phyloP scores from a whole-genome alignment of 2,888 invertebrate species.

The Teleogryllus oceanicus region DNA sequence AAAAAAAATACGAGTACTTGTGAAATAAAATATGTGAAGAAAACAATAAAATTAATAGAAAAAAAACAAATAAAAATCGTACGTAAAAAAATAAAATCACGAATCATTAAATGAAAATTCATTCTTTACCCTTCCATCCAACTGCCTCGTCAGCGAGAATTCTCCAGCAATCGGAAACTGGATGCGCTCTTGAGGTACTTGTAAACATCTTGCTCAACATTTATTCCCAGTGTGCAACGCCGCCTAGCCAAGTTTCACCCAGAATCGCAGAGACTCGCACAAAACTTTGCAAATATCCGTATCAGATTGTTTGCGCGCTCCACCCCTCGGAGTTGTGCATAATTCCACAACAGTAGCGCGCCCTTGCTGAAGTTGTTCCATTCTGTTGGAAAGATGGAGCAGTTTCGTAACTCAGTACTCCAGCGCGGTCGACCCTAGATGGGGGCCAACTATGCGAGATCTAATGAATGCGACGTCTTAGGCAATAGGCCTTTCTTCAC shows the following conservation, averaged over 20 bases:
- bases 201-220: slow-evolving; percentile 18
- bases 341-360: background rate
- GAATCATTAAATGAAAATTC: too few relatives aligned
- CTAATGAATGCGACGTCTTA: too few relatives aligned
- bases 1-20: too few relatives aligned
- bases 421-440: too few relatives aligned
- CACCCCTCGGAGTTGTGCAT: background rate
- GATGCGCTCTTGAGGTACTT: background rate
- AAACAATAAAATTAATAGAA: too few relatives aligned
- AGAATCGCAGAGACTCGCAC: slow-evolving; percentile 10
- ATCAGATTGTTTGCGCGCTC: background rate
- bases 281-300: slow-evolving; percentile 18
- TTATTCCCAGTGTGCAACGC: background rate
- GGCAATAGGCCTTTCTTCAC: too few relatives aligned
- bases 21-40: too few relatives aligned
- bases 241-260: background rate
- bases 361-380: background rate
- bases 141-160: too few relatives aligned
- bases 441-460: too few relatives aligned
- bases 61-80: too few relatives aligned
- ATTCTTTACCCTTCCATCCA: too few relatives aligned
- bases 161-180: background rate
- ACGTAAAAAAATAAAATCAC: too few relatives aligned
- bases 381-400: background rate
- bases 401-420: background rate